phyloP scores from a whole-genome alignment of 2,888 invertebrate genomes.

The Pollenia amentaria region DNA sequence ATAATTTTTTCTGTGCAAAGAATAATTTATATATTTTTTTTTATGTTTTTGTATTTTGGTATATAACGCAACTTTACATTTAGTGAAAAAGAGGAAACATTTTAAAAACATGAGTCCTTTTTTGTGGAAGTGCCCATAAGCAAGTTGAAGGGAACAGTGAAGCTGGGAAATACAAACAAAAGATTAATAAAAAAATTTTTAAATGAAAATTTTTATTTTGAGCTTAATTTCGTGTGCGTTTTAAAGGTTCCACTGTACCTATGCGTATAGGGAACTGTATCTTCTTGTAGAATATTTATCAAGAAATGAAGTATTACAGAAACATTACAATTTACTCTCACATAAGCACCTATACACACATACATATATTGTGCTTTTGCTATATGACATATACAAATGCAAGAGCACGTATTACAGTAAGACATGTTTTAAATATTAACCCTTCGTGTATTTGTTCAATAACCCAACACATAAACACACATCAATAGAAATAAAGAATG shows the following conservation, averaged over 20 bases:
- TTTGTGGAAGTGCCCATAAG: no score
- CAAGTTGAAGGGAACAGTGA: no score
- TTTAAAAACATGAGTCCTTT: background rate
- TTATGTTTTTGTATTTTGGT: no score
- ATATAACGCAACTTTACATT: no score
- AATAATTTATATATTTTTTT: no score
- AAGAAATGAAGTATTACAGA: slow-evolving; percentile 53
- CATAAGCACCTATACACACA: background rate
- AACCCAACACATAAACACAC: slow-evolving; percentile 35
- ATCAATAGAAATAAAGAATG: slow-evolving; percentile 6
- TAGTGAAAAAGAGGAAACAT: background rate
- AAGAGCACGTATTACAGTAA: slow-evolving; percentile 63
- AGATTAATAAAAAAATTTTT: no score
- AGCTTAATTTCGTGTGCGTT: background rate
- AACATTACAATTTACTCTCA: slow-evolving; percentile 10
- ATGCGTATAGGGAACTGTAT: slow-evolving; percentile 1
- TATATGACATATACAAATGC: slow-evolving; percentile 40
- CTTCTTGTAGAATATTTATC: slow-evolving; percentile 35
- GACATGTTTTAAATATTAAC: slow-evolving; percentile 74
- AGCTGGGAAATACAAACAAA: no score
- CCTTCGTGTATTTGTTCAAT: slow-evolving; percentile 67
- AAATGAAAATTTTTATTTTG: background rate
- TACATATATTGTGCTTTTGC: background rate
- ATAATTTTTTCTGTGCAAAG: no score
- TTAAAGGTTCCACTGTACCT: slow-evolving; percentile 22